Evolutionary conservation across 2,797 vertebrate species (phyloP).

Genomic region (Austrolebias charrua): DNA sequence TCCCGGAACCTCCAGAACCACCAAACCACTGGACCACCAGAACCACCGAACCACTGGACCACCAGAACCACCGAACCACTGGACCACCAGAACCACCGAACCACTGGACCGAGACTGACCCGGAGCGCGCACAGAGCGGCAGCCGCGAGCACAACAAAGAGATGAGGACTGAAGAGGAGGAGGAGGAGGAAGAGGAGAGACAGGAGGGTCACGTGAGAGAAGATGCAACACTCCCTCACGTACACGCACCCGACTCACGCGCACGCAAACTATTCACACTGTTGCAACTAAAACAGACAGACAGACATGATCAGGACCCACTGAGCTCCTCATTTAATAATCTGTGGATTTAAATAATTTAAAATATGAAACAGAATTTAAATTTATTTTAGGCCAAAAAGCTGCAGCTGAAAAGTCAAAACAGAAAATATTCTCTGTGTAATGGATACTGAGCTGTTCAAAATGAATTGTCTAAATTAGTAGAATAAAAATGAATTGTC

Average conservation of each 20-base stretch:
- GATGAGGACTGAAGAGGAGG: constrained; percentile 40
- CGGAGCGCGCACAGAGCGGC: constrained; percentile 36
- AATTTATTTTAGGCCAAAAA: too few relatives aligned
- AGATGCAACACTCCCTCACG: constrained; percentile 46
- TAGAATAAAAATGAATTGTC: too few relatives aligned
- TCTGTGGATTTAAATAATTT: too few relatives aligned
- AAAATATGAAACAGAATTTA: too few relatives aligned
- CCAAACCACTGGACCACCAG: background rate
- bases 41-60: constrained; percentile 11
- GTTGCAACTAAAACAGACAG: background rate
- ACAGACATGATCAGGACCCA: too few relatives aligned
- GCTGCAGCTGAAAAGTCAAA: too few relatives aligned
- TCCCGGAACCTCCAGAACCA: background rate
- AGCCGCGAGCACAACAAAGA: constrained; percentile 68
- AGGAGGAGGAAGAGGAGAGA: constrained; percentile 30
- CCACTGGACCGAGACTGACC: constrained; percentile 17
- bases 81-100: background rate
- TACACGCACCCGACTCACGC: constrained; percentile 46
- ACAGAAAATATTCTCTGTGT: too few relatives aligned
- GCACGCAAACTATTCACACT: constrained; percentile 13
- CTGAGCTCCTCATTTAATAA: too few relatives aligned
- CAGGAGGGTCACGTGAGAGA: constrained; percentile 55
- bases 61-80: background rate
- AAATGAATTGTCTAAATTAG: too few relatives aligned
- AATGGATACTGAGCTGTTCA: too few relatives aligned